Evolutionary conservation across 2,888 invertebrate genomes (phyloP), one percentile per base, ranked within the genome.

Genomic region (Apodemia hepburni): DNA sequence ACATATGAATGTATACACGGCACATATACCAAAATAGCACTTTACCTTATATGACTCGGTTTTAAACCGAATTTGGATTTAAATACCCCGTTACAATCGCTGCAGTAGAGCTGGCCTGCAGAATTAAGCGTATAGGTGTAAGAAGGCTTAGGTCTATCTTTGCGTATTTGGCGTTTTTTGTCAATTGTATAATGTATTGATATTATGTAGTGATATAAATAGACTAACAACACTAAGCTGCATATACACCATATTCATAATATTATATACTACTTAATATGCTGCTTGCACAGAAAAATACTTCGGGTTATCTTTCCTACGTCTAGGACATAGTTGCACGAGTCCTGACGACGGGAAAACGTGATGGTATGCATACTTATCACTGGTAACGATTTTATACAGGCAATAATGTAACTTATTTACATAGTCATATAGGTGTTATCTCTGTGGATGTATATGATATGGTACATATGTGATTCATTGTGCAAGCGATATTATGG

Each of bases 221-320:
- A n/a, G n/a, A 35, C 35, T 35, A 35, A 35, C 35, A 35, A 35
- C 7, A 35, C 35, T 35, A 7, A 8, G 1, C 35, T 65, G 29
- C 29, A 29, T 29, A 29, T 5, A 29, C 62, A 64, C n/a, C n/a
- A n/a, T n/a, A n/a, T n/a, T n/a, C n/a, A n/a, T n/a, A n/a, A n/a
- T n/a, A n/a, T n/a, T 49, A 60, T 61, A 64, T 62, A 35, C 64
- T 63, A 70, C 62, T 73, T 71, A 68, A 69, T 73, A 76, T 75
- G 71, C 77, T 70, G 67, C 66, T 65, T 69, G 75, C 73, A 76
- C 77, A 75, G 77, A 79, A 81, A 80, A 81, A 79, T 75, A 75
- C 70, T 77, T 73, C 68, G 71, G 74, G 75, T 78, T 79, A 84
- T 81, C 81, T 82, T 68, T 65, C 70, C 70, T 66, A 69, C 64